A percentile compares a stretch with the other conserved stretches of the same genome.
Evolutionary conservation across 2,797 vertebrate species (phyloP).

Genomic region (Urosaurus nigricauda): DNA sequence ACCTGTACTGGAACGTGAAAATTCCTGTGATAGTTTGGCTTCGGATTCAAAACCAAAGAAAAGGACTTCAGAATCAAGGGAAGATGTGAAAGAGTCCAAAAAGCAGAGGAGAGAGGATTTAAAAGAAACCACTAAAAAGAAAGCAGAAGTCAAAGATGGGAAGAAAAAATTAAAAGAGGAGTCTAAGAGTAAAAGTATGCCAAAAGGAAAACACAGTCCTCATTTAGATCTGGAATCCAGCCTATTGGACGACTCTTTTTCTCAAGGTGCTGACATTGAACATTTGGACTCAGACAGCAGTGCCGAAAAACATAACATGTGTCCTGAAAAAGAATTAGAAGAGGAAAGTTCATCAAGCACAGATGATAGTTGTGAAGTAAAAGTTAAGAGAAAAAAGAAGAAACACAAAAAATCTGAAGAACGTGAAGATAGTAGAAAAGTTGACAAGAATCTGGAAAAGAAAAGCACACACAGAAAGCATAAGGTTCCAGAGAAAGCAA

Average conservation of each 20-base stretch:
- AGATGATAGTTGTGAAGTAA: slow-evolving; percentile 75
- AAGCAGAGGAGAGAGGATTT: slow-evolving; percentile 87
- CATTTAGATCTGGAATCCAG: slow-evolving; percentile 66
- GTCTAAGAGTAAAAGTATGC: slow-evolving; percentile 79
- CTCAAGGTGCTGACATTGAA: slow-evolving; percentile 59
- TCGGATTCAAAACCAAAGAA: slow-evolving; percentile 86
- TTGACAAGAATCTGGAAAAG: slow-evolving; percentile 67
- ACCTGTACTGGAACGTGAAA: slow-evolving; percentile 78
- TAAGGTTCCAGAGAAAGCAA: slow-evolving; percentile 75
- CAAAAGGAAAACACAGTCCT: slow-evolving; percentile 70
- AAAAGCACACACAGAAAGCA: slow-evolving; percentile 74
- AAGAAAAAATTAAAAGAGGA: slow-evolving; percentile 86
- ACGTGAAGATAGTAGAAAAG: slow-evolving; percentile 66
- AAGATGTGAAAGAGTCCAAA: slow-evolving; percentile 86
- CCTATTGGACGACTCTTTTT: slow-evolving; percentile 35
- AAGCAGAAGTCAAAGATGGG: slow-evolving; percentile 76
- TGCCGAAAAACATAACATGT: slow-evolving; percentile 60
- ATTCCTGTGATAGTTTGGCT: slow-evolving; percentile 65
- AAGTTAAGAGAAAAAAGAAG: slow-evolving; percentile 85
- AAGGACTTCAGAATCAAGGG: slow-evolving; percentile 84
- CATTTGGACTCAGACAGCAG: slow-evolving; percentile 62
- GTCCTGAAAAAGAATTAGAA: slow-evolving; percentile 49
- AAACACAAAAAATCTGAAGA: slow-evolving; percentile 81
- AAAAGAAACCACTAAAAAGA: slow-evolving; percentile 81
- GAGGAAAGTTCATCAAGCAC: slow-evolving; percentile 66